Evolutionary conservation across 2,113 vertebrate species (phyloP).

Genomic region (Cyanistes caeruleus): DNA sequence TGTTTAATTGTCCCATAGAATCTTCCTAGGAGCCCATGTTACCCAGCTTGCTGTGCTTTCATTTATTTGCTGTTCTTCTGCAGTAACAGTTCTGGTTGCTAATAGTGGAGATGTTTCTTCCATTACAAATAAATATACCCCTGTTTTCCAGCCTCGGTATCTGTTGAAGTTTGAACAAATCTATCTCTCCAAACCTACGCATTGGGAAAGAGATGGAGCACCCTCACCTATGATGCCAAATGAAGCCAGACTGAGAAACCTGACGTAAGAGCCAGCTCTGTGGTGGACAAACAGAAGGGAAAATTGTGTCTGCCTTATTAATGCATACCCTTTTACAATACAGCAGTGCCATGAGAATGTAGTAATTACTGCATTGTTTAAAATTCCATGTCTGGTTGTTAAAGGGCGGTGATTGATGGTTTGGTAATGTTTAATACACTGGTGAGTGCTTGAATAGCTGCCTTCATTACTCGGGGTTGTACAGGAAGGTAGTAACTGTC

Average conservation of each 20-base stretch:
- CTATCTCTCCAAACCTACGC: slow-evolving; percentile 96
- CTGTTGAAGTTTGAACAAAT: slow-evolving; percentile 98
- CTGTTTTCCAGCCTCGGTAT: slow-evolving; percentile 88
- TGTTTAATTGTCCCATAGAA: background rate
- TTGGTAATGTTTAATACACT: background rate
- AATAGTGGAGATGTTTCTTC: background rate
- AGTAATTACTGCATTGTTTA: background rate
- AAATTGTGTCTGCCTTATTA: background rate
- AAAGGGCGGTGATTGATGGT: background rate
- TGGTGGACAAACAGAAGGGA: background rate
- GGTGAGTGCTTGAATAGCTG: background rate
- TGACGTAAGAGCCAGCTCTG: slow-evolving; percentile 82
- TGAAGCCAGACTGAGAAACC: slow-evolving; percentile 93
- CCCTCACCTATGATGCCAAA: slow-evolving; percentile 99
- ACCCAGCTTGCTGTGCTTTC: background rate
- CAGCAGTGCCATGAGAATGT: background rate
- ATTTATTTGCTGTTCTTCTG: background rate
- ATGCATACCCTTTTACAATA: background rate
- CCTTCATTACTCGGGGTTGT: background rate
- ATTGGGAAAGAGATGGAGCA: slow-evolving; percentile 98
- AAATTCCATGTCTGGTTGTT: background rate
- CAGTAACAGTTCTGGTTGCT: background rate
- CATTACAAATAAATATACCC: background rate
- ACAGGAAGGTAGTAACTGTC: background rate
- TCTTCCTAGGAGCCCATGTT: background rate